Evolutionary conservation across 2,888 invertebrate genomes (phyloP).

Genomic region (Morpho helenor): DNA sequence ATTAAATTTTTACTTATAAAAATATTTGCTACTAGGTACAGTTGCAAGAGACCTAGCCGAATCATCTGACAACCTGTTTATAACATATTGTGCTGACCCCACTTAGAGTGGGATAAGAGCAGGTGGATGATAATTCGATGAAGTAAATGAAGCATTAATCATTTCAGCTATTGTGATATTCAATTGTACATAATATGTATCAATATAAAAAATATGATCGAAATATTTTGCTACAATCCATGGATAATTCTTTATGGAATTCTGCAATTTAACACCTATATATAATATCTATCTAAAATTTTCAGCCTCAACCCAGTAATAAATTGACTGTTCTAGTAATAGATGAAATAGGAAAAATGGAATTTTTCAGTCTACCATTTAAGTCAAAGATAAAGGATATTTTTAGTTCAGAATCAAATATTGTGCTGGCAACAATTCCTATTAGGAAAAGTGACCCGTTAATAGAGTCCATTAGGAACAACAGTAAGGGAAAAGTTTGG

Average conservation of each 20-base stretch:
- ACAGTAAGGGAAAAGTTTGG: constrained; percentile 55
- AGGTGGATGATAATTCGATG: too few species aligned
- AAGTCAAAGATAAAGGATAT: constrained; percentile 63
- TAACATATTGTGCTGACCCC: too few species aligned
- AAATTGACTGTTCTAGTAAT: constrained; percentile 69
- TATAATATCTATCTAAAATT: constrained; percentile 15
- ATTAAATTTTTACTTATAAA: too few species aligned
- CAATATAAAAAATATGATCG: background rate
- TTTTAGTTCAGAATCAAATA: constrained; percentile 51
- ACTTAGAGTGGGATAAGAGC: too few species aligned
- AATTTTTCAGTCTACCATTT: constrained; percentile 83
- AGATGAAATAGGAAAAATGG: constrained; percentile 92
- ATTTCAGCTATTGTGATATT: background rate
- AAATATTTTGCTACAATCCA: too few species aligned
- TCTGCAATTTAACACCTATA: too few species aligned
- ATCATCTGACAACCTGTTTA: too few species aligned
- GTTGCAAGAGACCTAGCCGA: too few species aligned
- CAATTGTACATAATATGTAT: background rate
- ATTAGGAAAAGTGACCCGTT: constrained; percentile 69
- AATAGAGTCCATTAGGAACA: constrained; percentile 75
- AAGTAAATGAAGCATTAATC: too few species aligned
- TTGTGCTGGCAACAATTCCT: constrained; percentile 83
- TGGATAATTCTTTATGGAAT: too few species aligned
- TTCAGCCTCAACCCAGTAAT: constrained; percentile 36
- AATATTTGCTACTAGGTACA: too few species aligned